Conservation (phyloP, 1,140 invertebrate species). For the Nautilus pompilius region DNA sequence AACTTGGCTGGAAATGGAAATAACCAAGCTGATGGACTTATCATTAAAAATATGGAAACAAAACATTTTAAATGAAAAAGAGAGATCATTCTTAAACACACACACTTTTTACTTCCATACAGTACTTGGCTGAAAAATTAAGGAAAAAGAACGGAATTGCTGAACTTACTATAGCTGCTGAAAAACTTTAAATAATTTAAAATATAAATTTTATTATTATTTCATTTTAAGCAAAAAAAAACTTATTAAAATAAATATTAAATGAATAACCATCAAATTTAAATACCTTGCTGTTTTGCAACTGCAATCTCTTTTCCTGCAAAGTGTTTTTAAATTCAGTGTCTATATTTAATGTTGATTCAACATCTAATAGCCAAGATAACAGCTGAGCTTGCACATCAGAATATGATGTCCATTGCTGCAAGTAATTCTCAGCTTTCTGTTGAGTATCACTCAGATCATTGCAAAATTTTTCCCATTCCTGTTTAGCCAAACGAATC, state of each 20-base stretch:
- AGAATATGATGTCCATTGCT: slow-evolving; percentile 61
- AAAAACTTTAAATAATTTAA: too few relatives aligned
- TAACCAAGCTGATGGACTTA: too few relatives aligned
- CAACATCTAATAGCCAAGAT: slow-evolving; percentile 83
- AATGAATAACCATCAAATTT: not conserved
- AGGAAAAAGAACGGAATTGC: too few relatives aligned
- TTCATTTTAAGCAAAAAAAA: too few relatives aligned
- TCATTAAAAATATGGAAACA: too few relatives aligned
- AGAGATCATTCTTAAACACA: too few relatives aligned
- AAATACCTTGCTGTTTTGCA: slow-evolving; percentile 77
- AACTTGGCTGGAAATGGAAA: too few relatives aligned
- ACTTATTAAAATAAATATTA: not conserved
- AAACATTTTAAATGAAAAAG: too few relatives aligned
- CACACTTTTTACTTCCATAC: too few relatives aligned
- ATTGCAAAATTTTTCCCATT: slow-evolving; percentile 82
- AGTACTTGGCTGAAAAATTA: too few relatives aligned
- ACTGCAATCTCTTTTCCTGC: slow-evolving; percentile 81
- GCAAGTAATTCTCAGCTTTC: slow-evolving; percentile 47
- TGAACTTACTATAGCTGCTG: too few relatives aligned
- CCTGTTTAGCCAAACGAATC: slow-evolving; percentile 65
- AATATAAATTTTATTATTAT: too few relatives aligned
- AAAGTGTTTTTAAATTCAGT: slow-evolving; percentile 72
- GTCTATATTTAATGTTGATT: slow-evolving; percentile 67
- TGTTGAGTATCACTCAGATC: slow-evolving; percentile 66
- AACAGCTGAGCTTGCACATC: slow-evolving; percentile 74